Evolutionary conservation across 2,113 vertebrate species (phyloP).

Genomic region (Bujurquina vittata): DNA sequence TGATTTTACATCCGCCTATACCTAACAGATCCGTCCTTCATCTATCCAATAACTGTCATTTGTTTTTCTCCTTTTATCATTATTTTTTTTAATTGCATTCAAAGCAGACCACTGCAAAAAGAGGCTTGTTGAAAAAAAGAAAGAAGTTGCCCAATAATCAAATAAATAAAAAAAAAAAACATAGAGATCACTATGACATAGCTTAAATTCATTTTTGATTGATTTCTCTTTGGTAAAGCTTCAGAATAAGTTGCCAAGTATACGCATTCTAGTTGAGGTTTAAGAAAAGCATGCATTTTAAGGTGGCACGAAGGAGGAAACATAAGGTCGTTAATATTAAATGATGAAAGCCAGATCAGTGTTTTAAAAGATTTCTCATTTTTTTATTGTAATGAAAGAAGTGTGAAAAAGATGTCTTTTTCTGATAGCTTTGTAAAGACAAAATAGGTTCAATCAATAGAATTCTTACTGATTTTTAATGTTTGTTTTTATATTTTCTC

Average conservation of each 20-base stretch:
- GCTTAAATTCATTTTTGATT: background rate
- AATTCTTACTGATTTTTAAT: constrained; percentile 51
- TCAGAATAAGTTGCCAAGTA: constrained; percentile 39
- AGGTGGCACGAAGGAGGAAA: constrained; percentile 20
- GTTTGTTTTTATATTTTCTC: constrained; percentile 72
- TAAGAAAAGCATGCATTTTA: constrained; percentile 40
- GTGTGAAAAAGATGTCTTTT: constrained; percentile 28
- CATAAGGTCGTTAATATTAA: constrained; percentile 20
- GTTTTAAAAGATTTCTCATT: constrained; percentile 34
- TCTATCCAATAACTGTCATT: constrained; percentile 40
- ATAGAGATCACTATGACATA: background rate
- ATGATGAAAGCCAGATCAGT: constrained; percentile 58
- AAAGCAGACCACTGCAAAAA: constrained; percentile 39
- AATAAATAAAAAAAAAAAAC: background rate
- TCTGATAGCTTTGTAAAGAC: constrained; percentile 60
- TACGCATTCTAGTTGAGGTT: constrained; percentile 59
- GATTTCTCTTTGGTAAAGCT: constrained; percentile 30
- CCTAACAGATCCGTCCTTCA: constrained; percentile 66
- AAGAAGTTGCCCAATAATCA: constrained; percentile 2
- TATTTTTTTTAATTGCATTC: constrained; percentile 17
- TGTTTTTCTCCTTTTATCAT: constrained; percentile 26
- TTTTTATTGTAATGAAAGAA: constrained; percentile 35
- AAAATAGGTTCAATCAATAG: constrained; percentile 32
- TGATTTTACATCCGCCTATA: constrained; percentile 37
- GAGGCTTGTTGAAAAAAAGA: constrained; percentile 6